Conservation (phyloP, 2,888 invertebrate species). For the Diarsia dahlii region DNA sequence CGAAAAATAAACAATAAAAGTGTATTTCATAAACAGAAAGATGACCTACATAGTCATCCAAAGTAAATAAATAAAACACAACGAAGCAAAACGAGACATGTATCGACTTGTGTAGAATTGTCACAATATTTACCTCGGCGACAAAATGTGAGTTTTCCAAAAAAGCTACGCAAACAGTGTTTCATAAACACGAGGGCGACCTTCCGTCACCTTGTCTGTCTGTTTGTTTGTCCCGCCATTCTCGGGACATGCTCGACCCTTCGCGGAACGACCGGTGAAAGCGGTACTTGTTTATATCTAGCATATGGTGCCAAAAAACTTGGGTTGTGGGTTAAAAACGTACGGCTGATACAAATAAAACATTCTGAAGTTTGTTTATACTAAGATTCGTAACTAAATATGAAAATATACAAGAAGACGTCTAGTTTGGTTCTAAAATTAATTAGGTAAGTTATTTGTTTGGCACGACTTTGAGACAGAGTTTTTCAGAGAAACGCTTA, state of each 20-base stretch:
- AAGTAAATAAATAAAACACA: constrained; percentile 38
- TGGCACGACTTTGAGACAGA: background rate
- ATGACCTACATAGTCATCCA: constrained; percentile 22
- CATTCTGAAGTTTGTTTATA: constrained; percentile 6
- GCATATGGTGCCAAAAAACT: constrained; percentile 74
- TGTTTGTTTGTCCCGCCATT: constrained; percentile 67
- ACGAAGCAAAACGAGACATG: background rate
- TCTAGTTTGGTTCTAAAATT: background rate
- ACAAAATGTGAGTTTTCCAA: constrained; percentile 72
- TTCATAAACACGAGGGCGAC: constrained; percentile 67
- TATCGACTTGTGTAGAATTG: constrained; percentile 42
- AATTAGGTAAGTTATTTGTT: background rate
- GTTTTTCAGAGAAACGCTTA: no score
- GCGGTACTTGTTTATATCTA: constrained; percentile 64
- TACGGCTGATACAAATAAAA: constrained; percentile 24
- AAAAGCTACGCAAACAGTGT: constrained; percentile 65
- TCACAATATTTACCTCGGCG: constrained; percentile 58
- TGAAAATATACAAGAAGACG: background rate
- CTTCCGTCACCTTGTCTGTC: constrained; percentile 76
- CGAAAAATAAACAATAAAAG: background rate
- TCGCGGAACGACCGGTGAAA: constrained; percentile 59
- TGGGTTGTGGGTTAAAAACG: constrained; percentile 11
- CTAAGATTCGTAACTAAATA: background rate
- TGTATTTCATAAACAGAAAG: background rate
- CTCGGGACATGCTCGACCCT: constrained; percentile 41